Evolutionary conservation across 2,113 vertebrate species (phyloP), one percentile per base, ranked within the genome.

Genomic region (Paradoxurus hermaphroditus): DNA sequence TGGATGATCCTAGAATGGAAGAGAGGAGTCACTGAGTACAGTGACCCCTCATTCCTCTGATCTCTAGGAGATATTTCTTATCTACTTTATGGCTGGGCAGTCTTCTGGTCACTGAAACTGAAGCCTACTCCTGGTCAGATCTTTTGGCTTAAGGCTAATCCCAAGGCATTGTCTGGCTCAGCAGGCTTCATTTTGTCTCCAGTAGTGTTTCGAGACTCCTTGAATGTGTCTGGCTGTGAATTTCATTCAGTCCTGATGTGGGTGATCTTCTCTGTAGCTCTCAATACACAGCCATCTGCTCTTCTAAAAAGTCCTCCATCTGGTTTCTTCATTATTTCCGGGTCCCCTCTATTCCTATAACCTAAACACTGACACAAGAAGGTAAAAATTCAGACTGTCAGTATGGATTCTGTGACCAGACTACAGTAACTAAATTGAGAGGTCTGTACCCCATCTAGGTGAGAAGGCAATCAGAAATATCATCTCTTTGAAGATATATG

Each of bases 221-320:
- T 56, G 18, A 75, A 87, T 81, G 27, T 44, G 36, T 79, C 72
- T 94, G 51, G 82, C 70, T 77, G 31, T 59, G 63, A 83, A 92
- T 92, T 96, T 75, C 49, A 27, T 79, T 92, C 15, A 83, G 41
- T 41, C 34, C 27, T 90, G 67, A 73, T 93, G 79, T 72, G 86
- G 31, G 46, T 63, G 46, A 95, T 72, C 15, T 90, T 14, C 34
- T 95, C 36, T 34, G 3, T n/a, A 96, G 68, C 31, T 83, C 39
- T 70, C 1, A 21, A 31, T 39, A 8, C 39, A 82, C 19, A 88
- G 25, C 72, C 72, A 77, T 93, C 44, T 93, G 84, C n/a, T 85
- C 12, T 36, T 90, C 4, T 46, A 51, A 25, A 41, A 65, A 63
- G 49, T 86, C 34, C 39, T 78, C 70, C 75, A 72, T n/a, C 23